Percentiles rank a stretch among this genome's conserved stretches.
These are phyloP conservation scores for Drosophila bifasciata DNA, from an alignment of 1,140 invertebrate species.

Conservation along the genomic window DNA sequence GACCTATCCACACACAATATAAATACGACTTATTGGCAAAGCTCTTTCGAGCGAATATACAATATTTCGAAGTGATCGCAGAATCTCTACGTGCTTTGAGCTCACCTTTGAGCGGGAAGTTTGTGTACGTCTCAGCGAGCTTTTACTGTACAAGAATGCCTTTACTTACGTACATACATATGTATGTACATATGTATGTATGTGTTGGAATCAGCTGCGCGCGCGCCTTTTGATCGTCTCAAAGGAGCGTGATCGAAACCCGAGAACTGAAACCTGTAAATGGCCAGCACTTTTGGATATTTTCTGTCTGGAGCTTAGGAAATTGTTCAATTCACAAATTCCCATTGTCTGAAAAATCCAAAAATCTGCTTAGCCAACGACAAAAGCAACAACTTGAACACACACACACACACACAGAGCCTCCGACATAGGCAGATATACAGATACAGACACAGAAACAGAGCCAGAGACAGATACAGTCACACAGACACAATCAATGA, in stretches of 20 bases:
- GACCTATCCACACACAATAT: too few species aligned
- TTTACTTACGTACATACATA: too few species aligned
- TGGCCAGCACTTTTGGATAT: background rate
- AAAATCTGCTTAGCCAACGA: conserved; percentile 50
- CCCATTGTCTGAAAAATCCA: conserved; percentile 30
- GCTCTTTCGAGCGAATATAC: too few species aligned
- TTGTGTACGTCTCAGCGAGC: too few species aligned
- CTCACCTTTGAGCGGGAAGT: too few species aligned
- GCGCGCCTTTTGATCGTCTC: conserved; percentile 25
- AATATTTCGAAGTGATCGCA: too few species aligned
- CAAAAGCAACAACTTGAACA: conserved; percentile 15
- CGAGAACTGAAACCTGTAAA: conserved; percentile 10
- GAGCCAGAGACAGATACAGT: conserved; percentile 8
- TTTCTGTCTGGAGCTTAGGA: conserved; percentile 23
- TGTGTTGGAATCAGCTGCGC: conserved; percentile 30
- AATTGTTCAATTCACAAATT: conserved; percentile 39
- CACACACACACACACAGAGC: background rate
- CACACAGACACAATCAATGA: conserved; percentile 49
- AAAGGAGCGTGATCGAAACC: conserved; percentile 33
- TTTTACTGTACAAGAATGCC: too few species aligned
- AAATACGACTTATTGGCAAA: too few species aligned
- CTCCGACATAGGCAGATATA: conserved; percentile 4
- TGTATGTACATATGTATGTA: background rate
- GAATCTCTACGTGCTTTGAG: too few species aligned
- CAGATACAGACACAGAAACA: background rate